phyloP scores from a whole-genome alignment of 2,797 vertebrate genomes.

The Lepus oiostolus region DNA sequence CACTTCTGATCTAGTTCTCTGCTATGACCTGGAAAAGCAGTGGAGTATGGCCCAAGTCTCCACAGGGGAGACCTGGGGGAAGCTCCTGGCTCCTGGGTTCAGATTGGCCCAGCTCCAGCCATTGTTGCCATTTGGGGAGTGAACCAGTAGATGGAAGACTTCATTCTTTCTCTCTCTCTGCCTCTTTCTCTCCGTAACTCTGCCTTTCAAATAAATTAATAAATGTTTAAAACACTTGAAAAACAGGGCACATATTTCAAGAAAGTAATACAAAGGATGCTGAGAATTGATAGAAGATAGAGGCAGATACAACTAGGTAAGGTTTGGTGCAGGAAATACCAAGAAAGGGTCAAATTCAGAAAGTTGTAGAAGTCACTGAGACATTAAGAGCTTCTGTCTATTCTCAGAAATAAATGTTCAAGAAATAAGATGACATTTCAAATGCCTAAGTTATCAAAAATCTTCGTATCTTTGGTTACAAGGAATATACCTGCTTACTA shows the following conservation, averaged over 20 bases:
- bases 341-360: neutral
- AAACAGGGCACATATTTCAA: slow-evolving; percentile 41
- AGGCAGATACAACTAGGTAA: neutral
- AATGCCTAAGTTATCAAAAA: slow-evolving; percentile 51
- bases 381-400: neutral
- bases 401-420: slow-evolving; percentile 39
- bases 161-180: no score
- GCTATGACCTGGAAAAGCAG: no score
- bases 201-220: no score
- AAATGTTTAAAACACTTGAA: neutral
- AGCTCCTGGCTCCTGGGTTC: no score
- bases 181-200: no score
- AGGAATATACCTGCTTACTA: neutral
- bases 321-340: neutral
- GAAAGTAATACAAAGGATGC: neutral
- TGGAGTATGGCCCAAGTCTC: no score
- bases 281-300: neutral
- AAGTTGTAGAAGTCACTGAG: neutral
- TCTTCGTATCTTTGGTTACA: neutral
- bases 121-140: no score
- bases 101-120: no score
- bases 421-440: slow-evolving; percentile 42
- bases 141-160: no score
- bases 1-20: no score
- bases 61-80: no score